These are phyloP conservation scores for Pocillopora damicornis DNA, from an alignment of 64 coral and sea anemone species.

Conservation along the genomic window DNA sequence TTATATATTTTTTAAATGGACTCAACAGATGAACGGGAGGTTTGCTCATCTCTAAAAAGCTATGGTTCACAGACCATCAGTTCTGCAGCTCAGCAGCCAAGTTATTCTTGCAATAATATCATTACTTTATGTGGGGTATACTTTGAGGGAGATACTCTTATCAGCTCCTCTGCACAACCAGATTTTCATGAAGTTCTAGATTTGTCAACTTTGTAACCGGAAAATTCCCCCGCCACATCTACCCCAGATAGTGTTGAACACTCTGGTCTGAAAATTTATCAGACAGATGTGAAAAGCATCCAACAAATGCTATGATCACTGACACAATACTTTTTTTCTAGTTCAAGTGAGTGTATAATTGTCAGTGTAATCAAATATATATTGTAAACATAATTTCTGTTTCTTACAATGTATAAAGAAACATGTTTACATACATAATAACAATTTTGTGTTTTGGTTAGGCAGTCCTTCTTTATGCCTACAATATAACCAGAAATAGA, in stretches of 20 bases:
- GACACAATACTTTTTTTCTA: no score
- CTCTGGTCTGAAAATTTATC: no score
- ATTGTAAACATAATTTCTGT: no score
- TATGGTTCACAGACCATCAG: slow-evolving; percentile 7
- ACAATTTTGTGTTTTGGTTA: no score
- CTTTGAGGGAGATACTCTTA: neutral
- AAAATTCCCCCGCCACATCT: no score
- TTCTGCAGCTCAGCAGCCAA: slow-evolving; percentile 5
- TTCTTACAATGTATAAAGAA: no score
- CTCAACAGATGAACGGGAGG: neutral
- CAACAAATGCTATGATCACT: no score
- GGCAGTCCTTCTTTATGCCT: slow-evolving; percentile 43
- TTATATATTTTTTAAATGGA: neutral
- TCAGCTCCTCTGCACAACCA: neutral
- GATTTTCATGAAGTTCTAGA: slow-evolving; percentile 37
- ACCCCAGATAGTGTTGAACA: no score
- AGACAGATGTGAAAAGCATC: no score
- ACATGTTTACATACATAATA: no score
- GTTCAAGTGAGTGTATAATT: no score
- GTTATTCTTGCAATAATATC: neutral
- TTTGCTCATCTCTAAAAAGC: slow-evolving; percentile 30
- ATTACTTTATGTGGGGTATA: neutral
- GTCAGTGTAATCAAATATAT: no score
- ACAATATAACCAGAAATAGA: slow-evolving; percentile 7
- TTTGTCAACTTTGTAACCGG: slow-evolving; percentile 21